Evolutionary conservation across 2,888 invertebrate species (phyloP), one percentile per base, ranked within the genome.

Genomic region (Camptogramma bilineatum): DNA sequence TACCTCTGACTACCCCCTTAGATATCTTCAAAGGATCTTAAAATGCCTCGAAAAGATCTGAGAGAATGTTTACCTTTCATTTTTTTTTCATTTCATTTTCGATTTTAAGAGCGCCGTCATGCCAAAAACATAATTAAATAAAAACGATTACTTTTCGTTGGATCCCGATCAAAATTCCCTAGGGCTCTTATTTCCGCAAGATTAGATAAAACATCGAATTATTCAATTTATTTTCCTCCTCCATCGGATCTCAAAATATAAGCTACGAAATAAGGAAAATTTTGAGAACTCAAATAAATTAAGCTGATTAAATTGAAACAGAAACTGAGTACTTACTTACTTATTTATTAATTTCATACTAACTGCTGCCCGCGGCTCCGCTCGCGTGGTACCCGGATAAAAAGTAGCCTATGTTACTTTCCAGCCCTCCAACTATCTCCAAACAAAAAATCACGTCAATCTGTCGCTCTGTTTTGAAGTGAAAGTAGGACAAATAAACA

Each of bases 151-250:
- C 21, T 19, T n/a, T 55, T 18, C 28, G 44, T 46, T 13, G 8
- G 24, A 28, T 44, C 17, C 47, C 8, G 53, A 60, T 50, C 17
- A 54, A 46, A 54, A 44, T 52, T 55, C 54, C 59, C 17, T 0
- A 4, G 48, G 51, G 54, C 13, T 10, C 52, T 52, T 66, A 54
- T 74, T 74, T 75, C 62, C 61, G 63, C 61, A 53, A 74, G 75
- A 80, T 78, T 82, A 77, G 76, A 80, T 79, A 79, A 79, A 82
- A 79, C 74, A 76, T 75, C 71, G 75, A 73, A 78, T 77, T 72
- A 73, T 70, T 71, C 74, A 80, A 79, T 81, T 80, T 80, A 78
- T 79, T 76, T 81, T 76, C 71, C 72, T 73, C 74, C 70, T 78
- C 73, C 71, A 71, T 73, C 68, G 73, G 71, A 73, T 60, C 48